Conservation (phyloP, 2,888 invertebrate species). For the Abrostola triplasia region DNA sequence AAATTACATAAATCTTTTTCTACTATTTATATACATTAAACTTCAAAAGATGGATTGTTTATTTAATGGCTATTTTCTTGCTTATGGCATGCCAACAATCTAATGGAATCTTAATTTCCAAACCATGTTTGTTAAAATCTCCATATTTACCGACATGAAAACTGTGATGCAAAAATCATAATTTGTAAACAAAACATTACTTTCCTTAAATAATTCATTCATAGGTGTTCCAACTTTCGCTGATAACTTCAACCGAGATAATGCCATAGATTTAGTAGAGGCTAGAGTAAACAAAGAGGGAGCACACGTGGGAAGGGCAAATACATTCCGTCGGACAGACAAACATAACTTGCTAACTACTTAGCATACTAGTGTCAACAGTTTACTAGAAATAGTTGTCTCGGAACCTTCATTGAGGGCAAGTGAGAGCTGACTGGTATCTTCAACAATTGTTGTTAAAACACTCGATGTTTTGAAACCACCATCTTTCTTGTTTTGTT, state of each 20-base stretch:
- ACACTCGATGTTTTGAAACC: background rate
- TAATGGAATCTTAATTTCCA: constrained; percentile 1
- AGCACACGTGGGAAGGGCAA: constrained; percentile 75
- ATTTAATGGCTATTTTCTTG: too few relatives aligned
- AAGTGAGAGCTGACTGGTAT: constrained; percentile 36
- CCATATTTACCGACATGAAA: background rate
- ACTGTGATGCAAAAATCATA: background rate
- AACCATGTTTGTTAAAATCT: background rate
- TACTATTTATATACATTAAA: too few relatives aligned
- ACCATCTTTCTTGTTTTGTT: background rate
- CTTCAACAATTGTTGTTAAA: background rate
- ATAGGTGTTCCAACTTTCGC: constrained; percentile 41
- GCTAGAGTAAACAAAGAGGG: constrained; percentile 55
- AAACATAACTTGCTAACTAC: constrained; percentile 68
- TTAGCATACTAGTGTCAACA: constrained; percentile 56
- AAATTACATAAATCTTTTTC: too few relatives aligned
- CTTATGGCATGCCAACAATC: background rate
- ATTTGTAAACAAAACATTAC: constrained; percentile 13
- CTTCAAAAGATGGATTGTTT: too few relatives aligned
- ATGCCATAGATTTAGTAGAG: constrained; percentile 19
- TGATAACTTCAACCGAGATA: constrained; percentile 32
- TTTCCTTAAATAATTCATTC: constrained; percentile 31
- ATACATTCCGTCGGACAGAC: constrained; percentile 60
- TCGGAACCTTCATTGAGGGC: constrained; percentile 28
- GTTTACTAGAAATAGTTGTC: constrained; percentile 31